Conservation (phyloP, 2,113 vertebrate species). For the Ictalurus punctatus region DNA sequence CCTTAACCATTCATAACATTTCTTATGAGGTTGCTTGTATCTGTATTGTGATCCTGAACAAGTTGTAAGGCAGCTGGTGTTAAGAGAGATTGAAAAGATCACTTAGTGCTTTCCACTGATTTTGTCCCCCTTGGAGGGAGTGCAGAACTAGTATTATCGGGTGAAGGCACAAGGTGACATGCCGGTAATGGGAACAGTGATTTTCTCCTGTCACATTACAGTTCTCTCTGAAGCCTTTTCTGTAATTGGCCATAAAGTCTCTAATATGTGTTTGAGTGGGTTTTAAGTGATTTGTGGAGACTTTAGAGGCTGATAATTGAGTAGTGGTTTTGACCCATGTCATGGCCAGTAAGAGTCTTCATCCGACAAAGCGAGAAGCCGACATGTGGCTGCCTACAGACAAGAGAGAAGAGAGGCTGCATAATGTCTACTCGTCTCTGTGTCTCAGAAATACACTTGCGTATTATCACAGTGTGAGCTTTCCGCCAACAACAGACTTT, state of each 20-base stretch:
- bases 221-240: neutral
- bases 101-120: neutral
- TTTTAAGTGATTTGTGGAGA: constrained; percentile 31
- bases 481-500: neutral
- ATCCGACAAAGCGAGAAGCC: neutral
- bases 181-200: constrained; percentile 13
- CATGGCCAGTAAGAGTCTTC: constrained; percentile 5
- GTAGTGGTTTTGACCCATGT: constrained; percentile 13
- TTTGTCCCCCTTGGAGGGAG: neutral
- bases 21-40: neutral
- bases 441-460: constrained; percentile 17
- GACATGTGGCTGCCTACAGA: neutral
- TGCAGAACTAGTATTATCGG: constrained; percentile 2
- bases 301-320: constrained; percentile 21
- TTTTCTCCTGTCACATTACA: constrained; percentile 24
- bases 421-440: constrained; percentile 9
- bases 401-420: neutral
- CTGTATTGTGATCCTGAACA: neutral
- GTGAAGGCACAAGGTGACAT: constrained; percentile 28
- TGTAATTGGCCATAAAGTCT: constrained; percentile 7
- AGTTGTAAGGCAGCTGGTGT: neutral
- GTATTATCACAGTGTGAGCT: constrained; percentile 17
- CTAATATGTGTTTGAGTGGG: constrained; percentile 23
- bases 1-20: neutral
- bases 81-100: neutral